Evolutionary conservation across 1,140 invertebrate genomes (phyloP).

Genomic region (Aradophagus sp.): DNA sequence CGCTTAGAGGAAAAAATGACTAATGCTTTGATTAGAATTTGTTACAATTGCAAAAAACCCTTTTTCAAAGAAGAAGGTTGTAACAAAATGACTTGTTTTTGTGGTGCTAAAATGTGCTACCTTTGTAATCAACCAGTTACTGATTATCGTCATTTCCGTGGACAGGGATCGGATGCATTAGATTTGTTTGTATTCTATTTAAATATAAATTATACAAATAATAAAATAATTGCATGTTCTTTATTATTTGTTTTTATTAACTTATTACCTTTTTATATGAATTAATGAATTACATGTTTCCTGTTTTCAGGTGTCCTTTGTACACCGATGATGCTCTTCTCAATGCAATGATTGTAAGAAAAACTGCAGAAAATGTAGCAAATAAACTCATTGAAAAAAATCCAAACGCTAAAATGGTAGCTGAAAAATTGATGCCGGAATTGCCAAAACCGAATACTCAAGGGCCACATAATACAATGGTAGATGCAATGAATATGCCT

Average conservation of each 20-base stretch:
- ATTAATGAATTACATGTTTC: too few relatives aligned
- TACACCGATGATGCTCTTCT: slow-evolving; percentile 55
- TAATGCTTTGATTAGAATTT: slow-evolving; percentile 79
- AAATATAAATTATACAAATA: background rate
- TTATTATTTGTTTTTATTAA: too few relatives aligned
- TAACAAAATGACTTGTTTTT: slow-evolving; percentile 82
- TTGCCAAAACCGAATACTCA: slow-evolving; percentile 49
- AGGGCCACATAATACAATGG: slow-evolving; percentile 55
- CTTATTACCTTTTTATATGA: too few relatives aligned
- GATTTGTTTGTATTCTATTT: slow-evolving; percentile 49
- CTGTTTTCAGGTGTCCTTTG: slow-evolving; percentile 33
- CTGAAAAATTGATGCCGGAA: slow-evolving; percentile 51
- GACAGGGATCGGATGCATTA: slow-evolving; percentile 63
- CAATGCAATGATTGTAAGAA: slow-evolving; percentile 70
- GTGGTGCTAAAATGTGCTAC: slow-evolving; percentile 82
- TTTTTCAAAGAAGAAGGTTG: slow-evolving; percentile 82
- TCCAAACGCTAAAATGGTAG: slow-evolving; percentile 62
- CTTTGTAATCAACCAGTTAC: slow-evolving; percentile 77
- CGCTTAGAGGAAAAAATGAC: slow-evolving; percentile 81
- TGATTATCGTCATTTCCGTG: slow-evolving; percentile 79
- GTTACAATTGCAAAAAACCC: slow-evolving; percentile 77
- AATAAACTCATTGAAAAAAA: slow-evolving; percentile 62
- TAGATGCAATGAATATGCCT: slow-evolving; percentile 9
- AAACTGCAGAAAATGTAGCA: slow-evolving; percentile 67
- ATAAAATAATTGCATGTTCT: background rate